Percentiles rank a stretch among this genome's conserved stretches.
These are phyloP conservation scores for Dipus sagitta DNA, from an alignment of 2,797 vertebrate species.

Conservation along the genomic window DNA sequence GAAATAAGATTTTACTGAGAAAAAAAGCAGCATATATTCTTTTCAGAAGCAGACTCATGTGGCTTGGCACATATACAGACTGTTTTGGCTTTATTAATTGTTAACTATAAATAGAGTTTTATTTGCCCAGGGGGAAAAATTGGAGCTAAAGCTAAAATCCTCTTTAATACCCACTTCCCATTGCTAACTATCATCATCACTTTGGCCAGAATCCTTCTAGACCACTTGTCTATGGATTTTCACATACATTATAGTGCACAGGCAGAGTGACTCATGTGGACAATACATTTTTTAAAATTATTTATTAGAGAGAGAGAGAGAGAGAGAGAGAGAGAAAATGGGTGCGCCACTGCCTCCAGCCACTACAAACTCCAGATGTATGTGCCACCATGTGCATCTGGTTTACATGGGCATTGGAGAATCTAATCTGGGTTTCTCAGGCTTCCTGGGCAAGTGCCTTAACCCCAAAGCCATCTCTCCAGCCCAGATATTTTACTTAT, in stretches of 20 bases:
- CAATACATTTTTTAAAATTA: not conserved
- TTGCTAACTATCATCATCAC: conserved; percentile 39
- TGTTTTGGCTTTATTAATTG: conserved; percentile 58
- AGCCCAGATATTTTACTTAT: conserved; percentile 49
- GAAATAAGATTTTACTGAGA: conserved; percentile 53
- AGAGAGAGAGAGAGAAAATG: too few relatives aligned
- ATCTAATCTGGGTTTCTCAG: too few relatives aligned
- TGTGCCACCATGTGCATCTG: too few relatives aligned
- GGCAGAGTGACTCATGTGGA: conserved; percentile 50
- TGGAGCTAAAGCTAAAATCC: conserved; percentile 54
- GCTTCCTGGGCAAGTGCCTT: too few relatives aligned
- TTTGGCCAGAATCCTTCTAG: conserved; percentile 54
- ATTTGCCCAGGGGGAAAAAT: conserved; percentile 23
- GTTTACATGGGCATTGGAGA: too few relatives aligned
- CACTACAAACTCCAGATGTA: too few relatives aligned
- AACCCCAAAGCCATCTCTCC: too few relatives aligned
- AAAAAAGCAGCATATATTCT: conserved; percentile 30
- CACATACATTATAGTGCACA: conserved; percentile 28
- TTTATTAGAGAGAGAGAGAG: too few relatives aligned
- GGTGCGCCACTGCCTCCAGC: too few relatives aligned
- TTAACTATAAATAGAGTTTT: conserved; percentile 64
- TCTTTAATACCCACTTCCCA: conserved; percentile 38
- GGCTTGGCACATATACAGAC: not conserved
- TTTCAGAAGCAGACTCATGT: conserved; percentile 33
- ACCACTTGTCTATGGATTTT: conserved; percentile 34